Evolutionary conservation across 1,140 invertebrate genomes (phyloP), one percentile per base, ranked within the genome.

Genomic region (Popillia japonica): DNA sequence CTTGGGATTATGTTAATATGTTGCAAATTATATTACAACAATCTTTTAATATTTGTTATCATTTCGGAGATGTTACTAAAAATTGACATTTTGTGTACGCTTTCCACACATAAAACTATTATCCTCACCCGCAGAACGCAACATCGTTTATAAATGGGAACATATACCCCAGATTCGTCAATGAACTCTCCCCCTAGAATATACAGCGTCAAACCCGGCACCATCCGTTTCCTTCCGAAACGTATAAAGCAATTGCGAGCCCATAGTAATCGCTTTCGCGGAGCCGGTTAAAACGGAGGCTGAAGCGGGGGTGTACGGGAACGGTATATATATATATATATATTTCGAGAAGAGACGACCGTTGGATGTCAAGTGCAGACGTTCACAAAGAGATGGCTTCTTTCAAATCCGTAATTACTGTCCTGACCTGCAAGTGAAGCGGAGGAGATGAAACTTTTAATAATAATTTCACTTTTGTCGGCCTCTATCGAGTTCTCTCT

Each of bases 361-460:
- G 72, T 41, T 34, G 34, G 27, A 44, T 40, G 72, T 74, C 72
- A 74, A 74, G 14, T 20, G 72, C 72, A 74, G 72, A 22, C 72
- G 17, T 44, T 40, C 72, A 74, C 72, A 74, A 74, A 74, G 72
- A 74, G 72, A 74, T 74, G 75, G 75, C 75, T 76, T 55, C 75
- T 76, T 76, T 76, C 75, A 76, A 55, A 41, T 55, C 41, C 44
- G 75, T 76, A 76, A 76, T 76, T 76, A 76, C 75, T 76, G 75
- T 76, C 75, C 75, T 55, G 75, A 76, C 75, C 75, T 76, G 75
- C 75, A 76, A 76, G 41, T 76, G 75, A 76, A 76, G 75, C 75
- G 75, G 72, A 44, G n/a, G 75, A 76, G 75, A 76, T 76, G 75
- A 42, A 41, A 27, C 72, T 42, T 74, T 76, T 74, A 42, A 68